phyloP scores from a whole-genome alignment of 2,888 invertebrate species.

The Idaea biselata region DNA sequence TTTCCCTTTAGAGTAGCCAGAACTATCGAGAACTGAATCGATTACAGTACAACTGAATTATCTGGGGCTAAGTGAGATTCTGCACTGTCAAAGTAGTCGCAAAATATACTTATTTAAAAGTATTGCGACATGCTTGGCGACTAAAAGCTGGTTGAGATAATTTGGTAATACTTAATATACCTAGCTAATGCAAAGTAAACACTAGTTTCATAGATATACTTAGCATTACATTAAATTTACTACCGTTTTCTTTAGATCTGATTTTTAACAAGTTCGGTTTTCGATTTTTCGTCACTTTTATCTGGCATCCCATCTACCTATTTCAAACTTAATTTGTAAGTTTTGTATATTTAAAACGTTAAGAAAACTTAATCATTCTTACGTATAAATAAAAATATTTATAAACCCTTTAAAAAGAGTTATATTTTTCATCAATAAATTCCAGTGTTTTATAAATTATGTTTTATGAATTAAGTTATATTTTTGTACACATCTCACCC shows the following conservation, averaged over 20 bases:
- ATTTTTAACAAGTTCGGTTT: constrained; percentile 16
- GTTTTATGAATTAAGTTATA: constrained; percentile 13
- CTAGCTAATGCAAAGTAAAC: background rate
- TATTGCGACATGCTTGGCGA: too few species aligned
- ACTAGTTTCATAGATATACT: background rate
- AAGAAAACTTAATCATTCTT: background rate
- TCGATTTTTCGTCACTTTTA: constrained; percentile 4
- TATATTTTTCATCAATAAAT: constrained; percentile 24
- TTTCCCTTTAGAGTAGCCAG: constrained; percentile 52
- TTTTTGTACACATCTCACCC: background rate
- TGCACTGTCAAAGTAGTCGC: too few species aligned
- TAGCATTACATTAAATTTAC: constrained; percentile 2
- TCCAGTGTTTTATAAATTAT: constrained; percentile 20
- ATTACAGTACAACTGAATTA: background rate
- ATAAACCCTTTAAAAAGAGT: constrained; percentile 10
- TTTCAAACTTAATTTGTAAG: constrained; percentile 4
- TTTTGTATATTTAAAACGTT: background rate
- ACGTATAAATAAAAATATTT: constrained; percentile 8
- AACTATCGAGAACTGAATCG: constrained; percentile 28
- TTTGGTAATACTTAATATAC: background rate
- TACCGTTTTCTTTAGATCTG: constrained; percentile 30
- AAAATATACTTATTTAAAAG: background rate
- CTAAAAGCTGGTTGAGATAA: background rate
- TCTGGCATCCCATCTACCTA: background rate
- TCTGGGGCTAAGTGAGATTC: background rate